Percentiles rank a stretch among this genome's conserved stretches.
Evolutionary conservation across 2,888 invertebrate species (phyloP).

Genomic region (Nymphalis urticae): DNA sequence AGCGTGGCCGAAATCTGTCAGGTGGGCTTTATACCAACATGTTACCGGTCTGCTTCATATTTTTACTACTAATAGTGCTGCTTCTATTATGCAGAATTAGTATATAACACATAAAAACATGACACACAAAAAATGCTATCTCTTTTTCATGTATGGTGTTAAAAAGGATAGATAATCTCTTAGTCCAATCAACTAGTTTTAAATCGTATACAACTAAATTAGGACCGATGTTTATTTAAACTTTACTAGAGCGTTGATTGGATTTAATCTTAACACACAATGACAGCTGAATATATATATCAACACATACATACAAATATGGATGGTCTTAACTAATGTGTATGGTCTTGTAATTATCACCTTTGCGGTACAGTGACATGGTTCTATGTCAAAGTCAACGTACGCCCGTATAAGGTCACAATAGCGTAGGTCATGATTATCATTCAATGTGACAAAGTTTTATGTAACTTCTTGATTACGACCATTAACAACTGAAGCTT

Average conservation of each 20-base stretch:
- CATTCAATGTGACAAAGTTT: constrained; percentile 28
- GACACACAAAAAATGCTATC: too few relatives aligned
- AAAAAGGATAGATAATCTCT: too few relatives aligned
- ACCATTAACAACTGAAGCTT: not conserved
- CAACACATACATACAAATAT: not conserved
- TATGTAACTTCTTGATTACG: constrained; percentile 13
- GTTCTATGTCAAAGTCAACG: constrained; percentile 39
- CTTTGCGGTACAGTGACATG: constrained; percentile 18
- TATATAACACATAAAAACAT: too few relatives aligned
- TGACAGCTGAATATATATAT: constrained; percentile 2
- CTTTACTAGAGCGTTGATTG: not conserved
- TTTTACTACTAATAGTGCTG: too few relatives aligned
- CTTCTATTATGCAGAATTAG: too few relatives aligned
- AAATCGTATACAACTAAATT: too few relatives aligned
- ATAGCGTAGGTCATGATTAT: constrained; percentile 40
- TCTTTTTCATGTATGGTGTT: too few relatives aligned
- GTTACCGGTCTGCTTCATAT: too few relatives aligned
- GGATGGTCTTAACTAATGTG: constrained; percentile 8
- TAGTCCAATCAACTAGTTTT: too few relatives aligned
- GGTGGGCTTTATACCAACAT: too few relatives aligned
- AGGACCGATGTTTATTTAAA: too few relatives aligned
- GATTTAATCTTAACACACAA: constrained; percentile 1
- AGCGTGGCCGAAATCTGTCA: too few relatives aligned
- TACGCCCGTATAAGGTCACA: constrained; percentile 37
- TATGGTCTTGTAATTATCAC: constrained; percentile 18